A percentile compares a stretch with the other conserved stretches of the same genome.
These are phyloP conservation scores for Kryptolebias ocellatus DNA, from an alignment of 2,797 vertebrate genomes.

Conservation along the genomic window DNA sequence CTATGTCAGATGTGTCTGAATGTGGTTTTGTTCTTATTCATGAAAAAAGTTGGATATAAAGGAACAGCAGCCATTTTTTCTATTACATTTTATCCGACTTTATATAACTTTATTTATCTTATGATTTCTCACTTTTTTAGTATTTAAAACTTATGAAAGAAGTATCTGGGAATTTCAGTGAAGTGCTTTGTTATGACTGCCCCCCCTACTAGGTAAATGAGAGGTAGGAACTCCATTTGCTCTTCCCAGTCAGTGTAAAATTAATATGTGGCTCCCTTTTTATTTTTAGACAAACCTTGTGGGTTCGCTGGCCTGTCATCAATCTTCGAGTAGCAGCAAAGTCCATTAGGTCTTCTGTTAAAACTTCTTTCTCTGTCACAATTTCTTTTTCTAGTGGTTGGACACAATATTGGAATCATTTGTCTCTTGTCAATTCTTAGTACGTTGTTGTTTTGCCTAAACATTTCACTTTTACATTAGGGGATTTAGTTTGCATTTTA, in stretches of 20 bases:
- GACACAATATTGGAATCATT: constrained; percentile 11
- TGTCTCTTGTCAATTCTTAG: background rate
- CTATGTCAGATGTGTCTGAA: constrained; percentile 29
- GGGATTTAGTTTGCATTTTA: background rate
- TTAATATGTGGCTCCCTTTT: constrained; percentile 53
- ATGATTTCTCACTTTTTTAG: background rate
- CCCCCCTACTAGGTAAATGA: constrained; percentile 39
- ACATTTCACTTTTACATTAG: background rate
- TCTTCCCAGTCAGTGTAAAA: constrained; percentile 36
- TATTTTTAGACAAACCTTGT: constrained; percentile 51
- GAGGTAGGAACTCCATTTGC: constrained; percentile 37
- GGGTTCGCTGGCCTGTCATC: constrained; percentile 36
- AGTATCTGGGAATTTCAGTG: constrained; percentile 42
- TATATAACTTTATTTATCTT: constrained; percentile 1
- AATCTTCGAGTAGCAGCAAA: constrained; percentile 20
- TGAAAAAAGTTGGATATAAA: constrained; percentile 40
- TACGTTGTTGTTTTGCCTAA: background rate
- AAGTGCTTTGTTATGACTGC: constrained; percentile 14
- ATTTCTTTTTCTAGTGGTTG: background rate
- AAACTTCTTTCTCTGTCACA: background rate
- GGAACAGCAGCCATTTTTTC: constrained; percentile 14
- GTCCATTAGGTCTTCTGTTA: constrained; percentile 4
- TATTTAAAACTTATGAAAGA: constrained; percentile 47
- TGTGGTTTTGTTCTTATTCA: constrained; percentile 22
- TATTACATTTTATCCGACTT: constrained; percentile 23